These are phyloP conservation scores for Sphecodes monilicornis DNA, from an alignment of 2,888 invertebrate species.

Conservation along the genomic window DNA sequence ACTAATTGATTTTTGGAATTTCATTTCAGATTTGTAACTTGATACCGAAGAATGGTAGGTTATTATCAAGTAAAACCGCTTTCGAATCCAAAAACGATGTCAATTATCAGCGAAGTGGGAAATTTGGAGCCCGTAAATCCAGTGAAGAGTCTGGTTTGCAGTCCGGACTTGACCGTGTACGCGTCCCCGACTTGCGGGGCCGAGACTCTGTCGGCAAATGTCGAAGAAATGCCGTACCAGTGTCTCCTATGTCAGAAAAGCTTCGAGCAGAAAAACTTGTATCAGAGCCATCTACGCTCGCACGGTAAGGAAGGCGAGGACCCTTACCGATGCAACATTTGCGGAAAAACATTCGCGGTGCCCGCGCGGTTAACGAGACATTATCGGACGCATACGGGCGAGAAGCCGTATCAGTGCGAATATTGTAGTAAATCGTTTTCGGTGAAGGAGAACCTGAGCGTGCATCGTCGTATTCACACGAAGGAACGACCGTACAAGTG, in stretches of 20 bases:
- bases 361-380: conserved; percentile 94
- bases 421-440: conserved; percentile 97
- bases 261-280: conserved; percentile 91
- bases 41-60: conserved; percentile 72
- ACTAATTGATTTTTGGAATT: background rate
- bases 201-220: conserved; percentile 39
- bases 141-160: conserved; percentile 87
- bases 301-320: conserved; percentile 88
- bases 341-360: conserved; percentile 95
- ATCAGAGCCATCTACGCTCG: conserved; percentile 89
- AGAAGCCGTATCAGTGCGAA: conserved; percentile 96
- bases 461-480: conserved; percentile 94
- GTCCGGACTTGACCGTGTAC: conserved; percentile 86
- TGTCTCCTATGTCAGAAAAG: conserved; percentile 91
- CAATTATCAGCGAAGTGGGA: conserved; percentile 54
- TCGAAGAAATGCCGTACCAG: conserved; percentile 84
- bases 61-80: conserved; percentile 73
- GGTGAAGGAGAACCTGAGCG: conserved; percentile 96
- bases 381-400: conserved; percentile 95
- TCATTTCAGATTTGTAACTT: conserved; percentile 25
- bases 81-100: conserved; percentile 63
- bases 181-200: conserved; percentile 71
- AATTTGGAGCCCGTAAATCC: conserved; percentile 72
- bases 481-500: conserved; percentile 96
- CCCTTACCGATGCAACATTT: conserved; percentile 95